Base-by-base conservation (phyloP, 2,888 invertebrate genomes). In the Polylopha cassiicola region DNA sequence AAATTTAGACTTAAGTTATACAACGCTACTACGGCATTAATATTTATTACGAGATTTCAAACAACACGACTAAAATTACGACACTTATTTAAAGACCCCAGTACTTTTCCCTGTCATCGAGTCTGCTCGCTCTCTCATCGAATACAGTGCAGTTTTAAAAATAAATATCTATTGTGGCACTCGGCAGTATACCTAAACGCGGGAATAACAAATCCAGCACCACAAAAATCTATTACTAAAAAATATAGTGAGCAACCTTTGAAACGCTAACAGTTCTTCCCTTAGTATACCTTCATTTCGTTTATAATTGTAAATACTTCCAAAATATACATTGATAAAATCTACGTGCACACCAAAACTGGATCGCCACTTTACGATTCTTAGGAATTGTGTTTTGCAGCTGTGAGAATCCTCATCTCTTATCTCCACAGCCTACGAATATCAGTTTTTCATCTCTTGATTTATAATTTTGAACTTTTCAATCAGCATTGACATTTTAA, bases 41-140 rank as follows among this genome's bases (percentile, higher is more conserved):
- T 73, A 82, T 79, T 80, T 82, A 78, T 81, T 79, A 84, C 84
- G 84, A 85, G 84, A 84, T 82, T 84, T 84, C 84, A 79, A 80
- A 80, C 79, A 79, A 78, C 80, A 80, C 79, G 68, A 74, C 65
- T 78, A 72, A 61, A 62, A 65, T 70, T 73, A 78, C 56, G 67
- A 67, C 60, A 68, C 66, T 68, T 65, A 76, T 53, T n/a, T 61
- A 75, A 71, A 62, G 66, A 73, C 71, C 74, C 79, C 78, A 73
- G 73, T 71, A 73, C 58, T 63, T 55, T 65, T 78, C 78, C 76
- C 76, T 78, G 80, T 77, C 62, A 58, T 63, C 63, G 55, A 60
- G 60, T 59, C 63, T 51, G n/a, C n/a, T 51, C 57, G 46, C 54
- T 55, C 55, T 50, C 42, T 52, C 55, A 58, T 55, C 52, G 54